Base-by-base conservation (phyloP, 2,888 invertebrate genomes). In the Cepaea hortensis region DNA sequence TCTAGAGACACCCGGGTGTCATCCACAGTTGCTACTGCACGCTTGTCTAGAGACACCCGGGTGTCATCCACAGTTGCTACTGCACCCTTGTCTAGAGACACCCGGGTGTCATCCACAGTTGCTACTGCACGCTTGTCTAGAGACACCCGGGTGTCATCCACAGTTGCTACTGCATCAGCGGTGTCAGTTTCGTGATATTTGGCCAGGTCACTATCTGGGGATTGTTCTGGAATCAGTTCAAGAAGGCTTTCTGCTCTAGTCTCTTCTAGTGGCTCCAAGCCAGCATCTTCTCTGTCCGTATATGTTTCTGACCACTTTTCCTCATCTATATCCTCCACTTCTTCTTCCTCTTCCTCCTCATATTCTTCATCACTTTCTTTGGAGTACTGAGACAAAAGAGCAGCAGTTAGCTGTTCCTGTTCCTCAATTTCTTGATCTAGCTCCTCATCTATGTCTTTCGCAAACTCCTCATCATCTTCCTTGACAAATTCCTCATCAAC, bases 381-480 rank as follows among this genome's bases (percentile, higher is more conserved):
- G 5, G 80, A 83, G n/a, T 81, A 83, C 35, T 89, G 87, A 7
- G 87, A 87, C 80, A 88, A 77, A n/a, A 89, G 89, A 65, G 89
- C 88, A 35, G 85, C 87, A 46, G 86, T 87, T 46, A 88, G 20
- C 20, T 85, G 86, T n/a, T 88, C 89, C 20, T 86, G 87, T 61
- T 88, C 88, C 72, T 88, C 87, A 46, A 86, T 87, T 80, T 88
- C 89, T 20, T 86, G 77, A 55, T 89, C 88, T 20, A 87, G 70
- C 15, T 87, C 87, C 46, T 77, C 86, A 68, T 77, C 85, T 20
- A 77, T 77, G 35, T 86, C 86, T 86, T 79, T 65, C n/a, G 9
- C 18, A 11, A 81, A 84, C 9, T 55, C 73, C 23, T 88, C 88
- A 72, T 88, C 87, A 46, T 85, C 86, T 75, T 88, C 89, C n/a